Conservation (phyloP, 2,113 vertebrate genomes). For the Apaloderma vittatum region DNA sequence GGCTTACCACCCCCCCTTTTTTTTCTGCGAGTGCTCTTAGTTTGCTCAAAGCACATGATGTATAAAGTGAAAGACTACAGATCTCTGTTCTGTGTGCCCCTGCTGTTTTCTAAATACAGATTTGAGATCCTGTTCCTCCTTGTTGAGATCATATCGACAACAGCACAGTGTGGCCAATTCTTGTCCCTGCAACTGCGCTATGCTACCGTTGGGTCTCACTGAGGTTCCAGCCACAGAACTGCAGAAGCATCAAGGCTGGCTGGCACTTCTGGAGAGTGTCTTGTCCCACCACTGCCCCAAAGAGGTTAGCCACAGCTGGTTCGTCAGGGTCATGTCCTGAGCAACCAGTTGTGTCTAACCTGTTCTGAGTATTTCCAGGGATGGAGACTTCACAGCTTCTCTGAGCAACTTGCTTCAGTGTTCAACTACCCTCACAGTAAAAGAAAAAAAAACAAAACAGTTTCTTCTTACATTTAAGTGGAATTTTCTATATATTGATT, state of each 20-base stretch:
- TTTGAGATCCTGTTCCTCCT: not conserved
- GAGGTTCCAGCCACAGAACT: not conserved
- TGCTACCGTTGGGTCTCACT: not conserved
- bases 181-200: not conserved
- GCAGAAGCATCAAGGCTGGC: not conserved
- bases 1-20: rapidly evolving
- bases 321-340: not conserved
- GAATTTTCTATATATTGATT: not conserved
- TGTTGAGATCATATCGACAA: not conserved
- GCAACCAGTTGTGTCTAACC: rapidly evolving
- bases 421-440: not conserved
- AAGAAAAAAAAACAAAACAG: not conserved
- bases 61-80: not conserved
- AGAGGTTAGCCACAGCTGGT: not conserved
- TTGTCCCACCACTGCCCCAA: not conserved
- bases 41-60: not conserved
- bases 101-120: not conserved
- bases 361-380: not conserved
- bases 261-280: not conserved
- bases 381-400: not conserved
- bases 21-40: not conserved
- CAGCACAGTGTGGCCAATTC: not conserved
- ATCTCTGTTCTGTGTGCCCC: not conserved
- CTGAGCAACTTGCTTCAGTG: not conserved
- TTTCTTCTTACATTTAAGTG: not conserved